Base-by-base conservation (phyloP, 2,888 invertebrate genomes). In the Romanomermis culicivorax region DNA sequence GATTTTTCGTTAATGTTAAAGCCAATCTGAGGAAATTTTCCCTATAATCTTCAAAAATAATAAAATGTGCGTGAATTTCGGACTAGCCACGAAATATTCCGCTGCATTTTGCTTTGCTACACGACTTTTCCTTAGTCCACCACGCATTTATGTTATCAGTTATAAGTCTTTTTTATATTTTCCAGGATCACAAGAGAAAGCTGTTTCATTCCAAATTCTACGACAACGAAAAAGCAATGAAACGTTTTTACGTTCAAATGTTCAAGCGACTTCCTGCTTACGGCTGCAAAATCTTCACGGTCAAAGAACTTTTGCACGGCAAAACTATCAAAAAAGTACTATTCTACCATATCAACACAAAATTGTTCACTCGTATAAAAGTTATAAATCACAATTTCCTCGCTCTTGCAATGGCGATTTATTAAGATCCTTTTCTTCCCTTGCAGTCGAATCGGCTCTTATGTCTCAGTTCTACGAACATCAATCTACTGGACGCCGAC, bases 161-260 rank as follows among this genome's bases (percentile, higher is more conserved):
- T 45, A 23, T 23, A 23, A 23, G 45, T 23, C 7, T n/a, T 11
- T 23, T 23, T 55, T n/a, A 23, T 29, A 26, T 54, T 52, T 25
- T 54, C 2, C 67, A 79, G 78, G 78, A 79, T 58, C 75, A 77
- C 60, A 78, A 78, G 64, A 71, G 77, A 57, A 78, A 78, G 64
- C 66, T 79, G 36, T 78, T 78, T 68, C 78, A 79, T 64, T 76
- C 77, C 1, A 75, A 77, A 7, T 75, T 77, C 45, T 79, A 78
- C 63, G 79, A 79, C 63, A 77, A 75, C 52, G 78, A 78, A 62
- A 65, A 76, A 2, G 77, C 77, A 58, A 70, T 79, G 63, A 79
- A 79, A 65, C 76, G 77, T 61, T 69, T 78, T 45, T 79, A 79
- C 67, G 74, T 78, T 55, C 78, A 78, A 65, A 77, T 77, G 55